These are phyloP conservation scores for Amia ocellicauda DNA, from an alignment of 2,113 vertebrate species.

Conservation along the genomic window DNA sequence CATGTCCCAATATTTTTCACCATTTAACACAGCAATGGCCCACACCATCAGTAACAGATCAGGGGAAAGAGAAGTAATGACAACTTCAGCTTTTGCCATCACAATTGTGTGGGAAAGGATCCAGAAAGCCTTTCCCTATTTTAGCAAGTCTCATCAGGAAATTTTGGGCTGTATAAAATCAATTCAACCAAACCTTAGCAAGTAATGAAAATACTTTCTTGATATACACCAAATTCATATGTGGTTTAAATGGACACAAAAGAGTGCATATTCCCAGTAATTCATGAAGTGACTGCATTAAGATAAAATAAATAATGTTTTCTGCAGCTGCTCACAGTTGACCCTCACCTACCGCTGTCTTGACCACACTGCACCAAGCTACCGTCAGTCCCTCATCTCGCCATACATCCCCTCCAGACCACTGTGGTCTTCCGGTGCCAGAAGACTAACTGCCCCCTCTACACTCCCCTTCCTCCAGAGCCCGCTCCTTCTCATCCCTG, in stretches of 20 bases:
- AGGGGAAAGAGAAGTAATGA: slow-evolving; percentile 43
- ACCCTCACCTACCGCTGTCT: too few relatives aligned
- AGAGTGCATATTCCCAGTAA: not conserved
- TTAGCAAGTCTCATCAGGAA: not conserved
- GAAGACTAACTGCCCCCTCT: too few relatives aligned
- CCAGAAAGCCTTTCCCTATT: slow-evolving; percentile 12
- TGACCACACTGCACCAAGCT: too few relatives aligned
- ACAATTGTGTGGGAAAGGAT: not conserved
- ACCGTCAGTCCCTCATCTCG: too few relatives aligned
- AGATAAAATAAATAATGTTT: not conserved
- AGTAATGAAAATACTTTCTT: slow-evolving; percentile 8
- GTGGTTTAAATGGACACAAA: not conserved
- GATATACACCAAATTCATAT: not conserved
- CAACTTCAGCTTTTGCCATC: slow-evolving; percentile 10
- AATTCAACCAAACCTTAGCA: not conserved
- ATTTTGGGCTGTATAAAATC: not conserved
- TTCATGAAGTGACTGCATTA: not conserved
- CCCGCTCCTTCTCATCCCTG: too few relatives aligned
- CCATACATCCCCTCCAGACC: too few relatives aligned
- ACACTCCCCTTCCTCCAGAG: too few relatives aligned
- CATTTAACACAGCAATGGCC: slow-evolving; percentile 50
- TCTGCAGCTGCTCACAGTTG: slow-evolving; percentile 18
- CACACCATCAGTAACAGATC: slow-evolving; percentile 62
- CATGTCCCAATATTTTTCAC: too few relatives aligned
- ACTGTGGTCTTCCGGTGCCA: too few relatives aligned